Evolutionary conservation across 2,888 invertebrate genomes (phyloP).

Genomic region (Onthophagus sagittarius): DNA sequence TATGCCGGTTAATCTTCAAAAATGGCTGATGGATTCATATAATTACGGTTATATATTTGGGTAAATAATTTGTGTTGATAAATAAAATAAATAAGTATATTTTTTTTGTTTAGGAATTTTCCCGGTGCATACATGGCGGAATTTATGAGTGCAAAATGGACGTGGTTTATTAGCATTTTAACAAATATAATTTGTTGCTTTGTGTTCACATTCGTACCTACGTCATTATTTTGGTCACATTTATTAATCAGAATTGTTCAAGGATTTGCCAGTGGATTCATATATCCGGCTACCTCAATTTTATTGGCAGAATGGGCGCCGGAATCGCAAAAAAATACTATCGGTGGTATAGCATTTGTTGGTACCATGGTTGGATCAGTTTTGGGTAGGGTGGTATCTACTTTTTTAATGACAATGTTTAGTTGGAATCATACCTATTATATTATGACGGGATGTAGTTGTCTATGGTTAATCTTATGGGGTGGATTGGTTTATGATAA

Average conservation of each 20-base stretch:
- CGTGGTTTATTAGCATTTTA: background rate
- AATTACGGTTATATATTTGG: background rate
- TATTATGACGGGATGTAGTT: conserved; percentile 65
- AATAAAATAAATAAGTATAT: background rate
- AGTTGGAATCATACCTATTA: conserved; percentile 79
- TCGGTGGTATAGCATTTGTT: background rate
- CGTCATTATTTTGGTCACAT: background rate
- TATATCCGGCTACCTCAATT: background rate
- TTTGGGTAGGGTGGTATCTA: background rate
- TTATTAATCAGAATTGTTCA: background rate
- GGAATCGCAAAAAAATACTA: background rate
- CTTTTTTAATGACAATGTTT: conserved; percentile 31
- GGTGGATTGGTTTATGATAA: conserved; percentile 61
- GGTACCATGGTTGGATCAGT: background rate
- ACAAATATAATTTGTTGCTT: background rate
- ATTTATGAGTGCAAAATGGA: conserved; percentile 4
- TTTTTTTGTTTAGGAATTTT: background rate
- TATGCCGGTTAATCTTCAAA: background rate
- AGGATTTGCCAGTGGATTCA: background rate
- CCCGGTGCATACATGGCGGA: background rate
- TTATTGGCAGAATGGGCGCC: conserved; percentile 2
- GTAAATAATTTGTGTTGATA: background rate
- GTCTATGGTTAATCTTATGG: conserved; percentile 72
- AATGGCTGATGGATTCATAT: background rate
- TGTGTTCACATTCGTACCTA: background rate